These are phyloP conservation scores for Saxidomus purpurata DNA, from an alignment of 1,140 invertebrate genomes.

Conservation along the genomic window DNA sequence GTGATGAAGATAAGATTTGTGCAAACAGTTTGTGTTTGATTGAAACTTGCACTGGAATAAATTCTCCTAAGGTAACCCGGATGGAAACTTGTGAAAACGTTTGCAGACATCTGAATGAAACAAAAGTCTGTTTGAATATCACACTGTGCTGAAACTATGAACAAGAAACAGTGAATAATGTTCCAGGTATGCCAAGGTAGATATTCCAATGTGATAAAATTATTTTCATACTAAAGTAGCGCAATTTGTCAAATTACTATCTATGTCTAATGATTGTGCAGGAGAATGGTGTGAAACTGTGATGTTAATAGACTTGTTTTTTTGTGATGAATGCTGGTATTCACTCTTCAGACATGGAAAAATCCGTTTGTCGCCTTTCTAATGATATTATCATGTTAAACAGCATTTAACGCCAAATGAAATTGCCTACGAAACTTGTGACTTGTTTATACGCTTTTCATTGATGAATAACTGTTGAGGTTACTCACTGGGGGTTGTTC, in stretches of 20 bases:
- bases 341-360: slow-evolving; percentile 6
- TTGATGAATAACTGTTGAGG: slow-evolving; percentile 11
- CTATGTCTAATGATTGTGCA: background rate
- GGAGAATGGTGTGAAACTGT: slow-evolving; percentile 14
- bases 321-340: slow-evolving; percentile 5
- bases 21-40: no score
- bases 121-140: no score
- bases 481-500: background rate
- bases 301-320: background rate
- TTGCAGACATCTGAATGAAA: no score
- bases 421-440: background rate
- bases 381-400: slow-evolving; percentile 34
- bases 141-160: no score
- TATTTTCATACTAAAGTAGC: background rate
- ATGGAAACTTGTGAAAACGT: no score
- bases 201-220: background rate
- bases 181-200: background rate
- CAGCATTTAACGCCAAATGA: slow-evolving; percentile 7
- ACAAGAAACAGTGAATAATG: no score
- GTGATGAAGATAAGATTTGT: no score
- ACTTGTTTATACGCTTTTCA: slow-evolving; percentile 28
- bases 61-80: no score
- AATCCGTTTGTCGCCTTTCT: slow-evolving; percentile 31
- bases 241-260: slow-evolving; percentile 27
- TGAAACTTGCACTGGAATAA: no score